Base-by-base conservation (phyloP, 2,797 vertebrate species). In the Nasua narica region DNA sequence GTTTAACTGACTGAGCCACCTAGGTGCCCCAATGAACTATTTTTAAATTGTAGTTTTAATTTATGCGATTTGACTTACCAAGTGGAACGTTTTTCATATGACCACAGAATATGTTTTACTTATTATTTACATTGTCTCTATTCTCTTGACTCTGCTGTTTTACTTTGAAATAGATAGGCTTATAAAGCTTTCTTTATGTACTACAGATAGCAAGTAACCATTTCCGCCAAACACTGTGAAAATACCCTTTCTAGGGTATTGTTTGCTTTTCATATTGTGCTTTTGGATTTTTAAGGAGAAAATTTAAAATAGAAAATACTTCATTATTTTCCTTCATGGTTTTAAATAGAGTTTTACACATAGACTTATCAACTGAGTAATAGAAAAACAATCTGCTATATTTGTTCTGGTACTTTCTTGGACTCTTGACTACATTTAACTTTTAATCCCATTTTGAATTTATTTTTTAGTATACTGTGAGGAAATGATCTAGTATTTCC, bases 221-320 rank as follows among this genome's bases (percentile, higher is more conserved):
- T 94, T 78, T 74, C 23, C 37, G 37, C 87, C 29, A 91, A 76
- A 62, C 19, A 62, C 29, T 85, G 37, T 77, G 27, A 72, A 95
- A 85, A 65, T 60, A 65, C 15, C 19, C 87, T 87, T 69, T 15
- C 83, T 82, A n/a, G 23, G 32, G 60, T 87, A 46, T 43, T 50
- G 7, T 82, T 84, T 79, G 21, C 56, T 81, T 76, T 90, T 76
- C 29, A 81, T 76, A 67, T 85, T 95, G 40, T 90, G 25, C 46
- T 92, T 95, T 50, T 52, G 40, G 86, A 25, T 52, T 58, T 92
- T 92, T 74, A 40, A 35, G 32, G n/a, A 65, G 5, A 74, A 50
- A 86, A n/a, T 86, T 81, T 69, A 43, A 96, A 90, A 76, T 86
- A 70, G 23, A 89, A 74, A 82, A 87, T 76, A 58, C 13, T 72